Evolutionary conservation across 2,888 invertebrate species (phyloP), one percentile per base, ranked within the genome.

Genomic region (Argyresthia albistria): DNA sequence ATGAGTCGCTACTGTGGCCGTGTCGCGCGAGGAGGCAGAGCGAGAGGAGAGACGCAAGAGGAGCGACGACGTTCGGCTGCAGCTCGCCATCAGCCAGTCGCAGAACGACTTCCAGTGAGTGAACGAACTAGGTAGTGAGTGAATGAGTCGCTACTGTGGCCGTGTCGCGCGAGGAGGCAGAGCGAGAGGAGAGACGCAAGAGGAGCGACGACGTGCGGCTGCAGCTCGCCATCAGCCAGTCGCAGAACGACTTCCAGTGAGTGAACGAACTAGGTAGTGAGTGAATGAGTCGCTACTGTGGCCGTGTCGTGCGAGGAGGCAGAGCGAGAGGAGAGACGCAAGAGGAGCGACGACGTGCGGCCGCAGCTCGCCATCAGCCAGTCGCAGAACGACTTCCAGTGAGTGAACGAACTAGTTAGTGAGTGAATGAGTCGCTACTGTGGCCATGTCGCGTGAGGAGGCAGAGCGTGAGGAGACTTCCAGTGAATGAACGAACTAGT

Each of bases 301-400:
- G 99, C 99, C 53, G 98, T 99, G 96, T 97, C 97, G 49, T 92
- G 98, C 58, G 99, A 99, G 82, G 99, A 99, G 88, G 98, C 98
- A 37, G 99, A 99, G 72, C 94, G 97, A 64, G 98, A 98, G 76
- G 97, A 98, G 82, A 93, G 97, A 61, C 92, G 97, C 72, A 89
- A 97, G 55, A 93, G 97, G 59, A 96, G 96, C 62, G 99, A 99
- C 79, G 98, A 99, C 82, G 97, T 98, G 58, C 91, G 98, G 59
- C 90, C 99, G 62, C 98, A 98, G 87, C 90, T 99, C 77, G 98
- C 98, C 43, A 89, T 99, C 62, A 95, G 95, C 73, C 97, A 98
- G 88, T 97, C 97, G 79, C 95, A 97, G 83, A 93, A 96, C 75
- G 97, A 97, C 87, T 95, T 95, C 80, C n/a, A n/a, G n/a, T n/a